Evolutionary conservation across 2,113 vertebrate species (phyloP).

Genomic region (Sorex araneus): DNA sequence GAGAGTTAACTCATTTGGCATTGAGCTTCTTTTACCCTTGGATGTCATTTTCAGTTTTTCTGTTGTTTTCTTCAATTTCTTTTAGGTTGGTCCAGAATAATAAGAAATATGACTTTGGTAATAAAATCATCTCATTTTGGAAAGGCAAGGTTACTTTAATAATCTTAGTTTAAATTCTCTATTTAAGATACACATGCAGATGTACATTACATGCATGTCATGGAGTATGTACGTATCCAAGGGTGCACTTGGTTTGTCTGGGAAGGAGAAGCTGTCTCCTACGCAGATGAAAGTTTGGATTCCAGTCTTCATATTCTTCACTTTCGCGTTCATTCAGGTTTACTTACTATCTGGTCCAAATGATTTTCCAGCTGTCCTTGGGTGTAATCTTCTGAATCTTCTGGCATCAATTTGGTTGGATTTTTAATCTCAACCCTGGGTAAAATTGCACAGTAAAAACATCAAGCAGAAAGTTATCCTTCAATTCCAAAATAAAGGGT

Average conservation of each 20-base stretch:
- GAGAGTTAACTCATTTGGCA: background rate
- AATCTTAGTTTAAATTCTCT: constrained; percentile 31
- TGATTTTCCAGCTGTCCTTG: background rate
- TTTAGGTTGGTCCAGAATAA: constrained; percentile 35
- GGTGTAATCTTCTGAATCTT: background rate
- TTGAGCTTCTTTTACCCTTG: constrained; percentile 20
- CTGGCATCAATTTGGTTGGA: constrained; percentile 9
- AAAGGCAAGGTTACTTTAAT: constrained; percentile 27
- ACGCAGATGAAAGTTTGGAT: background rate
- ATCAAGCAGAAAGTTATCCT: constrained; percentile 65
- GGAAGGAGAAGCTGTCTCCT: background rate
- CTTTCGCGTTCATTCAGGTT: constrained; percentile 10
- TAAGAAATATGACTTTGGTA: background rate
- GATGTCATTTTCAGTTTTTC: background rate
- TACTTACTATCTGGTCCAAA: background rate
- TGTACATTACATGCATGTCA: background rate
- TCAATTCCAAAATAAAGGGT: constrained; percentile 59
- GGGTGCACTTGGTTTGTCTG: background rate
- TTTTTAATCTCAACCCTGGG: constrained; percentile 53
- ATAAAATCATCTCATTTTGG: constrained; percentile 36
- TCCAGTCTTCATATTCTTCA: background rate
- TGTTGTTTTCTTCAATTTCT: constrained; percentile 36
- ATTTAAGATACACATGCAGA: background rate
- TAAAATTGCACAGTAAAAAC: constrained; percentile 42
- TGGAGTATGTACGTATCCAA: no score